phyloP scores from a whole-genome alignment of 2,888 invertebrate species.

The Pachydiplax longipennis region DNA sequence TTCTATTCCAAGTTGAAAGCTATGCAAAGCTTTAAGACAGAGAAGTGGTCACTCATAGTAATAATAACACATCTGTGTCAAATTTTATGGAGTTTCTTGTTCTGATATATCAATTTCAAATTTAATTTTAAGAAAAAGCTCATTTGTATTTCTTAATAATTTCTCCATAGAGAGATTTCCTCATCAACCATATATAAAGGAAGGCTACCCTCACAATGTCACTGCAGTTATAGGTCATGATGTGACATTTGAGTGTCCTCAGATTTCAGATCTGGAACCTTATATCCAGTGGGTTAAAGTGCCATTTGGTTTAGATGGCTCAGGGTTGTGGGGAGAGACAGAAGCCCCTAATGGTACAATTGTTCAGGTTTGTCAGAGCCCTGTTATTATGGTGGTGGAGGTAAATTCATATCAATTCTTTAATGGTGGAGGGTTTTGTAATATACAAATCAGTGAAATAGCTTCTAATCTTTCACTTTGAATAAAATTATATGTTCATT shows the following conservation, averaged over 20 bases:
- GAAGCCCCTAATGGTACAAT: slow-evolving; percentile 58
- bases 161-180: slow-evolving; percentile 75
- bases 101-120: too few species aligned
- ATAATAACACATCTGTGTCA: too few species aligned
- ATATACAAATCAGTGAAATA: background rate
- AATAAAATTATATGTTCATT: too few species aligned
- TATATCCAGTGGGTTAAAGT: slow-evolving; percentile 80
- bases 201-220: slow-evolving; percentile 80
- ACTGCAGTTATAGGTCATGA: slow-evolving; percentile 78
- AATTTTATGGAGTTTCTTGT: too few species aligned
- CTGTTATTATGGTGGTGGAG: slow-evolving; percentile 11
- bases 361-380: slow-evolving; percentile 59
- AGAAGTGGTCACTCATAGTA: too few species aligned
- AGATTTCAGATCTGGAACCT: slow-evolving; percentile 84
- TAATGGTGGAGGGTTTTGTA: slow-evolving; percentile 18
- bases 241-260: slow-evolving; percentile 78
- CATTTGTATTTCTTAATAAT: slow-evolving; percentile 50
- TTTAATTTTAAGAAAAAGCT: background rate
- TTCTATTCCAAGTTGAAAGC: too few species aligned
- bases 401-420: background rate
- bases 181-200: slow-evolving; percentile 83
- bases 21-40: too few species aligned
- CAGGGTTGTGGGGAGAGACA: slow-evolving; percentile 52
- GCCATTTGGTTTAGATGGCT: slow-evolving; percentile 56
- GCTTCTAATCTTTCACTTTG: background rate